These are phyloP conservation scores for Festucalex cinctus DNA, from an alignment of 2,113 vertebrate species.

Conservation along the genomic window DNA sequence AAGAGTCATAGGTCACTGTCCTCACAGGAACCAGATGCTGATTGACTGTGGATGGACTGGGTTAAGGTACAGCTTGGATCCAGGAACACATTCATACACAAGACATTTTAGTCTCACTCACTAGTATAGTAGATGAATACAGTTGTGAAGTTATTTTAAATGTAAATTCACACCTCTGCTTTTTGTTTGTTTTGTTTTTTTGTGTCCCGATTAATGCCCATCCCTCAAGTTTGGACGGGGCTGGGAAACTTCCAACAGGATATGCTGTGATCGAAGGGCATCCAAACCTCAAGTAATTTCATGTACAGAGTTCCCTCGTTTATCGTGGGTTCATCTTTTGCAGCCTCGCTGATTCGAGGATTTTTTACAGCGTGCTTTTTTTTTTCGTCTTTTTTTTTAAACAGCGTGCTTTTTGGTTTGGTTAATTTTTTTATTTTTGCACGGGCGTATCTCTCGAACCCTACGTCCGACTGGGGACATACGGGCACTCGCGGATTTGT, in stretches of 20 bases:
- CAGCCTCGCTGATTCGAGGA: too few relatives aligned
- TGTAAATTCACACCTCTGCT: background rate
- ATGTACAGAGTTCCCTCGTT: too few relatives aligned
- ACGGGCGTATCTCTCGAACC: too few relatives aligned
- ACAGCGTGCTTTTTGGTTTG: too few relatives aligned
- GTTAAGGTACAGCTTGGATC: slow-evolving; percentile 48
- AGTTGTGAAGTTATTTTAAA: background rate
- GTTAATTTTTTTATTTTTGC: too few relatives aligned
- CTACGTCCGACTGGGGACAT: too few relatives aligned
- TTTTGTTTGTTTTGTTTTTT: background rate
- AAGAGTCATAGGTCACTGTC: slow-evolving; percentile 78
- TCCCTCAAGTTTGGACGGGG: slow-evolving; percentile 76
- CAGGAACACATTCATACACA: background rate
- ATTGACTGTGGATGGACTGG: slow-evolving; percentile 81
- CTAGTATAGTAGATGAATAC: background rate
- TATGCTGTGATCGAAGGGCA: slow-evolving; percentile 78
- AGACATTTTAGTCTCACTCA: background rate
- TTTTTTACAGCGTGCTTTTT: too few relatives aligned
- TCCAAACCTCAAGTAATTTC: slow-evolving; percentile 73
- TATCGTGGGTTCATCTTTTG: too few relatives aligned
- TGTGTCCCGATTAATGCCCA: background rate
- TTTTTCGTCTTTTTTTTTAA: too few relatives aligned
- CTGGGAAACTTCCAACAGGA: slow-evolving; percentile 63
- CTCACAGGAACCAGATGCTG: slow-evolving; percentile 79
- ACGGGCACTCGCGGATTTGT: too few relatives aligned